A percentile compares a stretch with the other conserved stretches of the same genome.
These are phyloP conservation scores for Alaudala cheleensis DNA, from an alignment of 2,113 vertebrate species.

Conservation along the genomic window DNA sequence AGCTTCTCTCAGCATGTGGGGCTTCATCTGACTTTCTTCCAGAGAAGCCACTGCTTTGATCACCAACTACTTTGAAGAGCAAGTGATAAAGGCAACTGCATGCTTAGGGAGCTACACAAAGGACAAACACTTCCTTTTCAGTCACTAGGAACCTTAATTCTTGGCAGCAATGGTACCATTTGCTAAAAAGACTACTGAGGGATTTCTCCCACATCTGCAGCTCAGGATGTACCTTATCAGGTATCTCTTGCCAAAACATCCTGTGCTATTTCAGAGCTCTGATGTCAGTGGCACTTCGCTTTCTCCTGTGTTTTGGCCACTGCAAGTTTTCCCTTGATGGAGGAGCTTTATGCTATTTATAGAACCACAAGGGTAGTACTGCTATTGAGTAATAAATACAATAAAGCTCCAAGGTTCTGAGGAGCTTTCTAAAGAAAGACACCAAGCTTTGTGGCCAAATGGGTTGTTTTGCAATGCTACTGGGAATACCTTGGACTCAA, in stretches of 20 bases:
- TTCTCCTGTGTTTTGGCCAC: not conserved
- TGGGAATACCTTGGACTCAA: not conserved
- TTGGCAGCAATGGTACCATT: not conserved
- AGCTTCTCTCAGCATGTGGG: not conserved
- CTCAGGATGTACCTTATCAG: not conserved
- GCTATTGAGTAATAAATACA: not conserved
- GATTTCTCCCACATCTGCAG: not conserved
- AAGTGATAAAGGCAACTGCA: conserved; percentile 5
- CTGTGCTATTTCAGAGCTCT: not conserved
- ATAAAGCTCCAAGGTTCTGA: not conserved
- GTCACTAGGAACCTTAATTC: conserved; percentile 2
- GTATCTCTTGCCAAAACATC: not conserved
- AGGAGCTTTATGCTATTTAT: not conserved
- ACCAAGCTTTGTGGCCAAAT: not conserved
- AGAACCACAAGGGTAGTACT: not conserved
- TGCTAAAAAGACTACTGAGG: not conserved
- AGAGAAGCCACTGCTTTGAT: conserved; percentile 25
- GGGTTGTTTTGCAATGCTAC: not conserved
- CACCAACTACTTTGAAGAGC: conserved; percentile 30
- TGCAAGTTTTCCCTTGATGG: not conserved
- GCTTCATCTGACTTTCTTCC: not conserved
- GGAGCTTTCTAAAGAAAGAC: not conserved
- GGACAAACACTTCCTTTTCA: conserved; percentile 35
- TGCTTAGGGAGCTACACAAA: conserved; percentile 11
- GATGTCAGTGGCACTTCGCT: not conserved